Evolutionary conservation across 1,140 invertebrate species (phyloP), one percentile per base, ranked within the genome.

Genomic region (Leptinotarsa defecta): DNA sequence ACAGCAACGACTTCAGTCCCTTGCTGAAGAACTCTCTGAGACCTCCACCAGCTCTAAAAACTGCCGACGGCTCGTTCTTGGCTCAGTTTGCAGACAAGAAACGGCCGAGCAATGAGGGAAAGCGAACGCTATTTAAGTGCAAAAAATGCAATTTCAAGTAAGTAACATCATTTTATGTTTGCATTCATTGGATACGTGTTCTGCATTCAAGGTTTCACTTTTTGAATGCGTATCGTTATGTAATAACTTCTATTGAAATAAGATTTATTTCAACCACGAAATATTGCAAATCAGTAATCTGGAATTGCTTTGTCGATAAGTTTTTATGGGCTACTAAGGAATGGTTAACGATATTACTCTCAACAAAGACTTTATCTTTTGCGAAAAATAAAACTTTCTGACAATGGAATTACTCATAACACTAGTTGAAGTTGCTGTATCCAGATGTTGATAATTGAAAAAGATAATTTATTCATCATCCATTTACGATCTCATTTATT

Each of bases 111-210:
- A 73, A 78, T 11, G 84, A 86, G 52, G 85, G 80, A 13, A 91
- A 91, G 85, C 88, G 90, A 74, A 91, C 90, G 17, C 85, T 92
- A 65, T 93, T 91, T 88, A 94, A 94, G 83, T 96, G 94, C 83
- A 95, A 95, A 86, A 93, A 94, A 82, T 96, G 94, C 81, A 91
- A 91, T 83, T 95, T 93, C 84, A 92, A 90, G 92, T 93, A 84
- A 88, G 87, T 84, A 34, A 20, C 15, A 22, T 8, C 27, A 27
- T 65, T 65, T n/a, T 20, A 65, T 65, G 15, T 17, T 57, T 57
- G 52, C 52, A 19, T 57, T 15, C 52, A 19, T 57, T 19, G 13
- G 6, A 17, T 57, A 57, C 52, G 52, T 57, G 52, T 17, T 17
- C n/a, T 57, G 52, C 6, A 19, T 57, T 57, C 64, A 65, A 65